Evolutionary conservation across 1,140 invertebrate genomes (phyloP), one percentile per base, ranked within the genome.

Genomic region (Homarus americanus): DNA sequence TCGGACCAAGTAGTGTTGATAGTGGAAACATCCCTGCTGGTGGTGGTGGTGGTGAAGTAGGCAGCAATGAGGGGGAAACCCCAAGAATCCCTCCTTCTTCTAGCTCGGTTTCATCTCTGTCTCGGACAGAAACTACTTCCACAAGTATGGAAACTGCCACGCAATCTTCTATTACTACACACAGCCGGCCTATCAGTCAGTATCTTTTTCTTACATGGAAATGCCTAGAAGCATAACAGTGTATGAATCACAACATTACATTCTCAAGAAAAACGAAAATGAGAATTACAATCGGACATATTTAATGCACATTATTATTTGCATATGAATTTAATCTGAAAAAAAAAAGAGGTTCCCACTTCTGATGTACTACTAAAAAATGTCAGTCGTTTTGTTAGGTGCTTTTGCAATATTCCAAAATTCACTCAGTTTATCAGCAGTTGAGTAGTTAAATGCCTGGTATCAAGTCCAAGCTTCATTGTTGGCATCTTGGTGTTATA

Each of bases 1-100:
- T 40, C 40, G 76, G 76, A 79, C 76, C 76, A 79, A 79, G 76
- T 79, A 79, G 76, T 79, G 76, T 79, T 79, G 76, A 49, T 79
- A 79, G 76, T 79, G 76, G 76, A 49, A 79, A 49, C 76, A 44
- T 79, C 76, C 40, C 58, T 66, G 82, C 82, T 83, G 82, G 53
- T 63, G 53, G 32, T 83, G 82, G 82, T 83, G 63, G 63, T 66
- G 82, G 40, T 69, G 82, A 36, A 63, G 53, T 83, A 83, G 82
- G 63, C 53, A 66, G 28, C 38, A 63, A 20, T 83, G 82, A 83
- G 82, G 58, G 82, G 82, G 63, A 12, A 83, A 63, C 82, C 58
- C 58, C 53, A 69, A 69, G 58, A 83, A 28, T 83, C 63, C 82
- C 82, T 83, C 58, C 58, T 82, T 34, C 32, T 82, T 38, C 53